Evolutionary conservation across 2,888 invertebrate species (phyloP), one percentile per base, ranked within the genome.

Genomic region (Tinea pellionella): DNA sequence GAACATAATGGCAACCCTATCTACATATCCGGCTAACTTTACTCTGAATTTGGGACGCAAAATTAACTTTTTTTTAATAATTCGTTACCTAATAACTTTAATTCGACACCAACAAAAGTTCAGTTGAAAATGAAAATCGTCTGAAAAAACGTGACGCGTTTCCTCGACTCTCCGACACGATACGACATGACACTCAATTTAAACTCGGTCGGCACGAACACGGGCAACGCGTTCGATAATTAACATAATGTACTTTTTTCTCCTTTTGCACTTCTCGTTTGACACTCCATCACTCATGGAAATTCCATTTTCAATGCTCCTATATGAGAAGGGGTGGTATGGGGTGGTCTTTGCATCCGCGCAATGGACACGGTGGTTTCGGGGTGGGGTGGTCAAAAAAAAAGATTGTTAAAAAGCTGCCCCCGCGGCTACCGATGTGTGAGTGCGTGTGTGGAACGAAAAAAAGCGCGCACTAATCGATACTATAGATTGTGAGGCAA

Each of bases 211-310:
- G 53, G 24, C 18, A 9, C 47, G 47, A 53, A 69, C 72, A 77
- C 73, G 51, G 53, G 30, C 51, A 72, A 72, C 78, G 78, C 83
- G 79, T 74, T 80, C 83, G 78, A 86, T 87, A 86, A 86, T 87
- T 87, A 87, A 86, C 86, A 87, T 87, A 86, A 87, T 86, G 78
- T 80, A 78, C 80, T 83, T 86, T 87, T 63, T 86, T 81, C 84
- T 86, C 80, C 80, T 84, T 86, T 86, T 83, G 75, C 81, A 80
- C 79, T 80, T 84, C 78, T 77, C 84, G 85, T 86, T 86, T 87
- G 87, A 86, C 87, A 87, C 86, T 87, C 86, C 87, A 87, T 87
- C 87, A 87, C 84, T 87, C 87, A 87, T 83, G 87, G 86, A 87
- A 87, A 87, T 86, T 86, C 87, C 87, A 86, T 86, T 87, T 86